phyloP scores from a whole-genome alignment of 2,797 vertebrate genomes.

The Scolopax bukidnonensis region DNA sequence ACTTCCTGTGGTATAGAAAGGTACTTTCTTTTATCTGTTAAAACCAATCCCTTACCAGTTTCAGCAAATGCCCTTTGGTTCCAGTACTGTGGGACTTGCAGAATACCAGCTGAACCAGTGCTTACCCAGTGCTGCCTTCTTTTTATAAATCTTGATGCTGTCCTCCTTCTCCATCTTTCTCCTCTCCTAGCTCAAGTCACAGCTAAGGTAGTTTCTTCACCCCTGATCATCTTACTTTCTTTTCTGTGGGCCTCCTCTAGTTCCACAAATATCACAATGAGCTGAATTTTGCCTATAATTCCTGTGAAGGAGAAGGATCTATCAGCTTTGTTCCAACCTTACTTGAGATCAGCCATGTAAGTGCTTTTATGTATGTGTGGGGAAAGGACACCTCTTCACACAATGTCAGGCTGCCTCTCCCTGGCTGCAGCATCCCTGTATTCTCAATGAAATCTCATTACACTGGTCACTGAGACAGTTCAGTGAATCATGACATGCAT shows the following conservation, averaged over 20 bases:
- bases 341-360: neutral
- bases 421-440: neutral
- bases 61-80: neutral
- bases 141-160: neutral
- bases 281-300: neutral
- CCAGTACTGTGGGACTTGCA: neutral
- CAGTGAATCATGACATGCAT: neutral
- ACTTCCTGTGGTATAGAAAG: neutral
- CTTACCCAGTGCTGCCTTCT: neutral
- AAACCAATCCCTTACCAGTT: neutral
- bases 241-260: neutral
- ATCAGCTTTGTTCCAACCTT: neutral
- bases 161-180: neutral
- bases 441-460: neutral
- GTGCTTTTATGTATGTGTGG: neutral
- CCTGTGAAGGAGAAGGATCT: neutral
- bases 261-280: neutral
- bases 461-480: neutral
- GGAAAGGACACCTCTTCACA: neutral
- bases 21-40: neutral
- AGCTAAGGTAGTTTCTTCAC: neutral
- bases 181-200: neutral
- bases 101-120: neutral
- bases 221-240: neutral
- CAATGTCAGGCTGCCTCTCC: neutral